A percentile compares a stretch with the other conserved stretches of the same genome.
Conservation (phyloP, 2,113 vertebrate species). For the Alexandromys fortis region DNA sequence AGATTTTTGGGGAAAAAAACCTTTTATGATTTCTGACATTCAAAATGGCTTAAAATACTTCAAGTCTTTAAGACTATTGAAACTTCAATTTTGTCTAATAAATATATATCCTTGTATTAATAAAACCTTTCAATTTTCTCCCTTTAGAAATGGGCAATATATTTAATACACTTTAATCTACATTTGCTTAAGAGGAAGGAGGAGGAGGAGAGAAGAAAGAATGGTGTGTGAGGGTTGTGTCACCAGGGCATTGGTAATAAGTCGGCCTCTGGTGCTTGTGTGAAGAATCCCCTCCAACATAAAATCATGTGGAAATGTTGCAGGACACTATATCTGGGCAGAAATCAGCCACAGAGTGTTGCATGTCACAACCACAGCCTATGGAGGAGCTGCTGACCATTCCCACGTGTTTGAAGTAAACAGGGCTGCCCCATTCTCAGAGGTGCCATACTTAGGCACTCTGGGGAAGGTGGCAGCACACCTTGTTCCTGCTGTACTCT, state of each 20-base stretch:
- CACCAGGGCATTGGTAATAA: background rate
- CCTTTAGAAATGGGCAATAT: conserved; percentile 33
- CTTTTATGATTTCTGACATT: background rate
- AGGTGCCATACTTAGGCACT: background rate
- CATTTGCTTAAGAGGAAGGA: background rate
- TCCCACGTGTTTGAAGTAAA: rapidly evolving
- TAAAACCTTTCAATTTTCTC: background rate
- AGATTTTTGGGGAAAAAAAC: background rate
- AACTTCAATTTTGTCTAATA: conserved; percentile 4
- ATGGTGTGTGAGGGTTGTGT: background rate
- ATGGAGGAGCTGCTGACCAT: background rate
- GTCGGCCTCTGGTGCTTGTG: background rate
- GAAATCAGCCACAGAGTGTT: background rate
- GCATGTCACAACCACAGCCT: no score
- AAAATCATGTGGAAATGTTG: background rate
- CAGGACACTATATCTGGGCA: background rate
- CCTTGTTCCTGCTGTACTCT: background rate
- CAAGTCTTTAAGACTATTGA: background rate
- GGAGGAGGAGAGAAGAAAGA: background rate
- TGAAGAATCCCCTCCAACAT: background rate
- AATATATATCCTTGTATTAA: background rate
- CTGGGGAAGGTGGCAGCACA: background rate
- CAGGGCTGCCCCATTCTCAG: background rate
- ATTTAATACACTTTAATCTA: background rate
- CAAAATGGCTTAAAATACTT: conserved; percentile 3